These are phyloP conservation scores for Trichogramma evanescens DNA, from an alignment of 2,888 invertebrate genomes.

Conservation along the genomic window DNA sequence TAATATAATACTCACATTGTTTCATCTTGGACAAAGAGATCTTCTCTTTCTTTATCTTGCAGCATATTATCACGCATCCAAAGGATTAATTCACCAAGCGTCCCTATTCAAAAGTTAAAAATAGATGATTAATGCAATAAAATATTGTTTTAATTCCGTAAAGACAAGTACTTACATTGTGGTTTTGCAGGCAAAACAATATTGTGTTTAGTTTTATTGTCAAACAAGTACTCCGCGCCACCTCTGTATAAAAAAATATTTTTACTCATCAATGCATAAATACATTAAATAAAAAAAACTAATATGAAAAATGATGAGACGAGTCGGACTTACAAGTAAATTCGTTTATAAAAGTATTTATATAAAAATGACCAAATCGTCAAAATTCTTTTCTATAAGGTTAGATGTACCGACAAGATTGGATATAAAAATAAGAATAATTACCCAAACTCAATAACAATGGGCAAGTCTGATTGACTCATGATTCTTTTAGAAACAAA, in stretches of 20 bases:
- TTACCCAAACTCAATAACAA: conserved; percentile 37
- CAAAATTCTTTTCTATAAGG: neutral
- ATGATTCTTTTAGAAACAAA: too few species aligned
- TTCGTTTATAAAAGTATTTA: neutral
- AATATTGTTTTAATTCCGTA: neutral
- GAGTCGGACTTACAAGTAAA: conserved; percentile 5
- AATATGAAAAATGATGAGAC: too few species aligned
- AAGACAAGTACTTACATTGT: conserved; percentile 47
- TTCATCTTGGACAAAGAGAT: conserved; percentile 55
- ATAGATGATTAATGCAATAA: too few species aligned
- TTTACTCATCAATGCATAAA: neutral
- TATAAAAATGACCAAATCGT: too few species aligned
- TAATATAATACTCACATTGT: conserved; percentile 47
- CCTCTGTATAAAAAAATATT: conserved; percentile 58
- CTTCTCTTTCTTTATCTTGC: conserved; percentile 63
- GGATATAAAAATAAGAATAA: conserved; percentile 1
- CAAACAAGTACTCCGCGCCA: conserved; percentile 85
- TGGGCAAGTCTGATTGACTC: too few species aligned
- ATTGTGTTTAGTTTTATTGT: conserved; percentile 69
- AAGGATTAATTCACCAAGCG: conserved; percentile 61
- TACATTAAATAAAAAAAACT: too few species aligned
- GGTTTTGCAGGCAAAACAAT: conserved; percentile 55
- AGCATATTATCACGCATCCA: conserved; percentile 84
- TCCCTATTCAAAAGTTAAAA: conserved; percentile 51
- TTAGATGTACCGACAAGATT: conserved; percentile 6